These are phyloP conservation scores for Nipponacmea schrenckii DNA, from an alignment of 2,888 invertebrate genomes.

Conservation along the genomic window DNA sequence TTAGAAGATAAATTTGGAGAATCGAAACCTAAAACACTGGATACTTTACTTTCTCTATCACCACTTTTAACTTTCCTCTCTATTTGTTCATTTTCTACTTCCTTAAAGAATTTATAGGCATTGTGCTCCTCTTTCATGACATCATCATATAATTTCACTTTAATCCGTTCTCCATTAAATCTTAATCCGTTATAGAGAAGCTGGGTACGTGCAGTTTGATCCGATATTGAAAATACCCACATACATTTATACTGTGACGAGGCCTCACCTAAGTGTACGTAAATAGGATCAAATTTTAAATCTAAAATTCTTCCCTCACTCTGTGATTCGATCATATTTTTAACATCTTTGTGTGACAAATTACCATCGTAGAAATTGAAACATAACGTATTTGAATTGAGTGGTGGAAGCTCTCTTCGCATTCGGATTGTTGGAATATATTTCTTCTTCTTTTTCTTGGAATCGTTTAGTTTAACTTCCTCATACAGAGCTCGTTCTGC, in stretches of 20 bases:
- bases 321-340: slow-evolving; percentile 35
- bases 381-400: not conserved
- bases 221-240: slow-evolving; percentile 41
- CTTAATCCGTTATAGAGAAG: slow-evolving; percentile 33
- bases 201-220: slow-evolving; percentile 28
- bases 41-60: no score
- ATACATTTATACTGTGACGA: slow-evolving; percentile 1
- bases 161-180: slow-evolving; percentile 32
- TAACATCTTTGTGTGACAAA: slow-evolving; percentile 34
- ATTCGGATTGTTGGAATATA: slow-evolving; percentile 19
- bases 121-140: slow-evolving; percentile 43
- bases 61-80: no score
- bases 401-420: slow-evolving; percentile 17
- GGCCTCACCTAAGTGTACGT: slow-evolving; percentile 26
- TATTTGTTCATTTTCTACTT: slow-evolving; percentile 31
- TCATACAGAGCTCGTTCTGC: slow-evolving; percentile 1
- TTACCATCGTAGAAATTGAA: slow-evolving; percentile 10
- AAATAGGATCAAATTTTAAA: slow-evolving; percentile 42
- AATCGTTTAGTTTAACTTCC: not conserved
- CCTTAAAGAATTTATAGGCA: slow-evolving; percentile 36
- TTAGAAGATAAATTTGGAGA: no score
- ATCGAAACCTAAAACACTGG: no score
- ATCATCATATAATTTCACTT: slow-evolving; percentile 39
- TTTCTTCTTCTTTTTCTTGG: slow-evolving; percentile 12
- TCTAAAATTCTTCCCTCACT: slow-evolving; percentile 27